Evolutionary conservation across 1,140 invertebrate genomes (phyloP).

Genomic region (Cherax quadricarinatus): DNA sequence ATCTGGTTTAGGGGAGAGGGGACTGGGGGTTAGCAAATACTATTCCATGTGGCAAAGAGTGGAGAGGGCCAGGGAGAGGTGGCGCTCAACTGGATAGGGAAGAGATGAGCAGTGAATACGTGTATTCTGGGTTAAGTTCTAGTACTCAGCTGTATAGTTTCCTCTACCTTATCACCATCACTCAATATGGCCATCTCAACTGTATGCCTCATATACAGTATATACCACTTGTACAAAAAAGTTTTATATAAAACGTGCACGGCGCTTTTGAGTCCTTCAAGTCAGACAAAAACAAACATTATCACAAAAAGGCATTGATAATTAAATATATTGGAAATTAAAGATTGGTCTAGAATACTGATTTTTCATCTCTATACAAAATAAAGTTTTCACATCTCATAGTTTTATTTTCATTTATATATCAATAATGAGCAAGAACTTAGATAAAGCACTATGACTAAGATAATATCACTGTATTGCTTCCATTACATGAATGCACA

Average conservation of each 20-base stretch:
- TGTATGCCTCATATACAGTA: not conserved
- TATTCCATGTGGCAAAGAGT: not conserved
- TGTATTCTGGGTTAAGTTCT: not conserved
- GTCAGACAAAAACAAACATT: conserved; percentile 70
- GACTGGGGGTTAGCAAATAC: conserved; percentile 8
- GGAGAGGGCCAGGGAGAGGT: not conserved
- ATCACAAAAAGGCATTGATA: conserved; percentile 71
- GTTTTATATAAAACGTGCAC: conserved; percentile 56
- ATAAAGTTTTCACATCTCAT: conserved; percentile 67
- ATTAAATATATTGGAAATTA: conserved; percentile 72
- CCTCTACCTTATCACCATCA: not conserved
- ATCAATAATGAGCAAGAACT: conserved; percentile 72
- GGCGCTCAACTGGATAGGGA: not conserved
- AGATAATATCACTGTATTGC: conserved; percentile 72
- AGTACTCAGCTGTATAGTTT: not conserved
- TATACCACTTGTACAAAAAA: conserved; percentile 50
- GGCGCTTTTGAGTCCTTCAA: conserved; percentile 64
- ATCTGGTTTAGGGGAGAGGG: conserved; percentile 23
- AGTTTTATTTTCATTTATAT: conserved; percentile 64
- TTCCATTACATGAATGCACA: conserved; percentile 70
- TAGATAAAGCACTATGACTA: conserved; percentile 72
- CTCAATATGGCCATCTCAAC: not conserved
- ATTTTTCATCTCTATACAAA: conserved; percentile 70
- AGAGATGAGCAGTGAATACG: not conserved
- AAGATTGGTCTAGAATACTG: conserved; percentile 72